Evolutionary conservation across 1,140 invertebrate genomes (phyloP).

Genomic region (Batillaria attramentaria): DNA sequence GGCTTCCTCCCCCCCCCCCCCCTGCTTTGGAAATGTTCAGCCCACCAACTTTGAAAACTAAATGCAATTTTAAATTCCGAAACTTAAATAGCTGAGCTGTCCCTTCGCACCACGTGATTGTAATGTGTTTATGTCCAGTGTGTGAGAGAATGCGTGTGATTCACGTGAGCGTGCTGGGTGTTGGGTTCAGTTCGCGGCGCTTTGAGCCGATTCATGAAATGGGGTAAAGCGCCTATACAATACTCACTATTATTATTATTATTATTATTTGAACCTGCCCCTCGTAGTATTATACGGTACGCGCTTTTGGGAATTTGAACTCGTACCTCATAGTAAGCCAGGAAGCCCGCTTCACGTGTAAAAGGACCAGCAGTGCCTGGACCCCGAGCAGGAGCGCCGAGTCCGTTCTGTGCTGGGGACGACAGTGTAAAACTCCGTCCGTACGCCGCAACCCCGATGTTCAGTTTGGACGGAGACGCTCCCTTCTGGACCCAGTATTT

Average conservation of each 20-base stretch:
- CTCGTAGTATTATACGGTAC: background rate
- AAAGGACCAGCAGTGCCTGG: slow-evolving; percentile 79
- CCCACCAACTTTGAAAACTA: no score
- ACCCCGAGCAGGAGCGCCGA: slow-evolving; percentile 34
- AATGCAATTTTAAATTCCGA: no score
- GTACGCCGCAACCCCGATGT: slow-evolving; percentile 90
- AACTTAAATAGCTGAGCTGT: no score
- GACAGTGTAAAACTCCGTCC: slow-evolving; percentile 47
- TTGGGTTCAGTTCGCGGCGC: no score
- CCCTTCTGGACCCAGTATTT: slow-evolving; percentile 74
- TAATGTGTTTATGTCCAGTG: no score
- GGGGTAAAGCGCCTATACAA: background rate
- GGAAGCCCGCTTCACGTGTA: slow-evolving; percentile 90
- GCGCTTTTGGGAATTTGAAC: background rate
- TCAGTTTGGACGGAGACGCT: slow-evolving; percentile 94
- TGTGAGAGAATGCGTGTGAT: no score
- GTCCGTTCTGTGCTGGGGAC: slow-evolving; percentile 20
- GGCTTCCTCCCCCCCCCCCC: no score
- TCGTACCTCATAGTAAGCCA: slow-evolving; percentile 89
- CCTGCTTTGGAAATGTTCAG: no score
- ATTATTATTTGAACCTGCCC: slow-evolving; percentile 1
- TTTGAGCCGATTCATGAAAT: no score
- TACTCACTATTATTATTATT: slow-evolving; percentile 25
- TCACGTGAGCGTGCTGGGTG: no score
- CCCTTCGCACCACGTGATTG: no score